Conservation (phyloP, 2,888 invertebrate species). For the Ichneumon xanthorius region DNA sequence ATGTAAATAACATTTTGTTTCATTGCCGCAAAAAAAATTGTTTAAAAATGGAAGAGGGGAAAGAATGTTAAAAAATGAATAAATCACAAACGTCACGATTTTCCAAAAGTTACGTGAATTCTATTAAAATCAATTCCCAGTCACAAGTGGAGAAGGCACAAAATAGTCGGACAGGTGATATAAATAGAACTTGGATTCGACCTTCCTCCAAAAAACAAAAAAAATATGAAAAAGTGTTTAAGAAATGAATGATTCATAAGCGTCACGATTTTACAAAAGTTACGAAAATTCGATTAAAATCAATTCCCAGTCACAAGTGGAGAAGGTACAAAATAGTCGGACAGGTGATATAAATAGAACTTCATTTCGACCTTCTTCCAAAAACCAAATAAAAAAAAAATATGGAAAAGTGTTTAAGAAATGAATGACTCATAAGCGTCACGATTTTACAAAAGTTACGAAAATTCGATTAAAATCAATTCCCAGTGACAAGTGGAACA, state of each 20-base stretch:
- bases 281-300: neutral
- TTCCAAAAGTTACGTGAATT: neutral
- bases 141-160: neutral
- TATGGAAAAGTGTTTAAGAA: neutral
- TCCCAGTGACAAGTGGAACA: neutral
- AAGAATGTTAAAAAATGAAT: neutral
- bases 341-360: neutral
- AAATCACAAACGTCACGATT: neutral
- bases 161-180: neutral
- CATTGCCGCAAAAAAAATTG: neutral
- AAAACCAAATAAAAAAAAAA: neutral
- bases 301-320: neutral
- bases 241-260: neutral
- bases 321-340: neutral
- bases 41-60: neutral
- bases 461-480: neutral
- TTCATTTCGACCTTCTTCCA: neutral
- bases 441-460: conserved; percentile 1
- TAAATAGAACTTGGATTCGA: neutral
- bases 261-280: conserved; percentile 1
- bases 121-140: neutral
- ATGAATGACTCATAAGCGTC: neutral
- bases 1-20: neutral
- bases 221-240: neutral
- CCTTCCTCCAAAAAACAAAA: neutral